Evolutionary conservation across 2,888 invertebrate genomes (phyloP), one percentile per base, ranked within the genome.

Genomic region (Camptogramma bilineatum): DNA sequence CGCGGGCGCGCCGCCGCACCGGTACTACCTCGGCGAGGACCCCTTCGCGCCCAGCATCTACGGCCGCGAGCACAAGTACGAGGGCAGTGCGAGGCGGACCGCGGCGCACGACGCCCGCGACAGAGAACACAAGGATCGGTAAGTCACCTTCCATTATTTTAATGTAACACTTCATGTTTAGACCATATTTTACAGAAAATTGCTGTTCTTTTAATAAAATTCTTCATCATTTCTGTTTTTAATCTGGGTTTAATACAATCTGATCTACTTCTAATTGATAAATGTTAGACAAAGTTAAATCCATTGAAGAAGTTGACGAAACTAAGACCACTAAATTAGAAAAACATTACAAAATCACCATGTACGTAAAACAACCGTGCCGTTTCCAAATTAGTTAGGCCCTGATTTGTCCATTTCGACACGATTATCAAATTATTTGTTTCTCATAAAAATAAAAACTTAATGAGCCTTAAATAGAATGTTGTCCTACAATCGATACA

Each of bases 1-100:
- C 52, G 93, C 92, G 81, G 76, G 91, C 75, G 88, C 92, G 78
- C 92, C 93, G 10, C 94, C 96, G 69, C 96, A 96, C 82, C 94
- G 96, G 73, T 97, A 97, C 90, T 97, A 97, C 86, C 94, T 97
- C 73, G 97, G 97, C 44, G 97, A 97, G 90, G 97, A 97, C 93
- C 97, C 97, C 28, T 97, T 97, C 86, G 96, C 96, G 62, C 96
- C 96, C 70, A 96, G 96, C 87, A 96, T 97, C 82, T 97, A 96
- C 86, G 97, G 97, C 69, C 95, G 96, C 78, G 97, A 97, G 88
- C 96, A 96, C 87, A 96, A 97, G 83, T 97, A 97, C 91, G 96
- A 96, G 86, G 95, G 95, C 80, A 94, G 94, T 86, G 89, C 95
- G 67, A 91, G 90, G 76, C 91, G 94, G 77, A 80, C 85, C 76